A percentile compares a stretch with the other conserved stretches of the same genome.
Conservation (phyloP, 2,113 vertebrate species). For the Suricata suricatta region DNA sequence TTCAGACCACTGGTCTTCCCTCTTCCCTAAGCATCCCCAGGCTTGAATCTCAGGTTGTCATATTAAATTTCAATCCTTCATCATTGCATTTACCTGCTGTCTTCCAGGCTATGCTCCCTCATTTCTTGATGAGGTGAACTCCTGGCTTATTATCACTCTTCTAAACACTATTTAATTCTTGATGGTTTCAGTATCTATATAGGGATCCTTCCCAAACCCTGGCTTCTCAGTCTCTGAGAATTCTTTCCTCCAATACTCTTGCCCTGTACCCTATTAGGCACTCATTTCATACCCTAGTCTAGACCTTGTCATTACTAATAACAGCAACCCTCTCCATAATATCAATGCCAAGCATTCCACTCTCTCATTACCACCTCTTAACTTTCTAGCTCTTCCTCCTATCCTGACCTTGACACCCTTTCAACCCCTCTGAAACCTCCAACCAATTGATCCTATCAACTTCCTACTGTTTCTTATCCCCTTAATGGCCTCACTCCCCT, state of each 20-base stretch:
- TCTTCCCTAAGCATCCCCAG: background rate
- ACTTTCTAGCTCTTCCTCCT: background rate
- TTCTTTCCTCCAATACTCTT: background rate
- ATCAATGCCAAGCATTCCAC: background rate
- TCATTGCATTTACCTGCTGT: background rate
- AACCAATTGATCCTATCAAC: background rate
- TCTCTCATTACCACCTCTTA: background rate
- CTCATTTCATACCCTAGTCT: background rate
- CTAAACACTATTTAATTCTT: background rate
- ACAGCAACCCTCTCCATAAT: background rate
- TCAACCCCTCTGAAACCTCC: background rate
- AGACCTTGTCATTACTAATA: background rate
- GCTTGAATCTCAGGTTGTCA: background rate
- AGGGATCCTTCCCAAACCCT: background rate
- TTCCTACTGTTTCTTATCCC: background rate
- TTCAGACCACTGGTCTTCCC: background rate
- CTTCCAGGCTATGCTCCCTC: background rate
- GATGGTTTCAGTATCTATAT: background rate
- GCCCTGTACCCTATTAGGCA: background rate
- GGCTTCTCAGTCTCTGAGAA: background rate
- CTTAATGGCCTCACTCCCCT: background rate
- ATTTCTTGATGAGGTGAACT: background rate
- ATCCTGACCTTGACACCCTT: background rate
- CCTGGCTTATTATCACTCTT: background rate
- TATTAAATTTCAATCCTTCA: background rate